phyloP scores from a whole-genome alignment of 2,888 invertebrate genomes.

The Hymenopus coronatus region DNA sequence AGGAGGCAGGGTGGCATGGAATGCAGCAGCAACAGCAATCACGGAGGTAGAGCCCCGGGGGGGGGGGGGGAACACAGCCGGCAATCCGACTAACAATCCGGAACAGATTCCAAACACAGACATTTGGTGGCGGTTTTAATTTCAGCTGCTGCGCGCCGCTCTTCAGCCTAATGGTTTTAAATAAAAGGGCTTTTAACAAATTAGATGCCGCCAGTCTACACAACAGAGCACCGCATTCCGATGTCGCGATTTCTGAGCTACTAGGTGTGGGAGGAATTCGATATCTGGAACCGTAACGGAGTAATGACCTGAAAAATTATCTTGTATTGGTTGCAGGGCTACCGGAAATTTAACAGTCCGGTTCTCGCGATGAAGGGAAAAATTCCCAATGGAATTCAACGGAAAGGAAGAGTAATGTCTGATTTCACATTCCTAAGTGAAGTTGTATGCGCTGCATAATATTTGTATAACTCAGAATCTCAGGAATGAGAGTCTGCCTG shows the following conservation, averaged over 20 bases:
- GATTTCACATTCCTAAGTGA: neutral
- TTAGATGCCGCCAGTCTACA: neutral
- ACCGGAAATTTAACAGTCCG: neutral
- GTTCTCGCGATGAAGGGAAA: neutral
- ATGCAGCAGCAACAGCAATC: conserved; percentile 14
- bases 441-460: neutral
- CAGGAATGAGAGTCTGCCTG: neutral
- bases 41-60: neutral
- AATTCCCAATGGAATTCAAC: neutral
- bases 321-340: neutral
- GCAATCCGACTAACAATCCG: conserved; percentile 18
- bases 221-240: neutral
- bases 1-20: neutral
- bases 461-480: neutral
- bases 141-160: neutral
- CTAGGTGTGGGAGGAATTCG: neutral
- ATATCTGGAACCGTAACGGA: neutral
- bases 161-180: conserved; percentile 11
- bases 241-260: neutral
- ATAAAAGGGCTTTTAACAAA: conserved; percentile 16
- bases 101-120: neutral
- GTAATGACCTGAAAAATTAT: neutral
- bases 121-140: conserved; percentile 1
- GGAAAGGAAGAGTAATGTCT: neutral
- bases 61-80: neutral